A percentile compares a stretch with the other conserved stretches of the same genome.
phyloP scores from a whole-genome alignment of 2,797 vertebrate species.

The Tragopan temminckii region DNA sequence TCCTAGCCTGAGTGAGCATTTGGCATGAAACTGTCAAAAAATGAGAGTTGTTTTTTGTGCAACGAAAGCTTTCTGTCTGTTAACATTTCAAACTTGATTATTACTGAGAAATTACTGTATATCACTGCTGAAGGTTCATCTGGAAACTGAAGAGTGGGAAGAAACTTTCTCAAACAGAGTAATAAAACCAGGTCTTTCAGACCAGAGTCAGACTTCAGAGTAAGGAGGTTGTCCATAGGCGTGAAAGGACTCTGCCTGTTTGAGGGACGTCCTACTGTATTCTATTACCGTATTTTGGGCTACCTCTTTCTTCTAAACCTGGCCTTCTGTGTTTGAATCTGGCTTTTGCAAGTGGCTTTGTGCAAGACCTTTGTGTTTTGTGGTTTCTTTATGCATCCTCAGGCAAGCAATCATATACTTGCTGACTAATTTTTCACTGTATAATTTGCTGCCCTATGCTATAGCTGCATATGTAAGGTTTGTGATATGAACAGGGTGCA shows the following conservation, averaged over 20 bases:
- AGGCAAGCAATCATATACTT: background rate
- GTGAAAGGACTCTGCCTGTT: background rate
- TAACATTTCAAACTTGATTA: background rate
- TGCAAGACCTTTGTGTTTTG: background rate
- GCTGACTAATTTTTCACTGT: background rate
- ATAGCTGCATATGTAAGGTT: background rate
- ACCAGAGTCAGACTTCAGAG: background rate
- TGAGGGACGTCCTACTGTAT: background rate
- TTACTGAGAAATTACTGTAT: background rate
- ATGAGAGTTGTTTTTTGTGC: background rate
- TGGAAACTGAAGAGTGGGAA: background rate
- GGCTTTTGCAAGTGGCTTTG: background rate
- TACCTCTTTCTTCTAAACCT: background rate
- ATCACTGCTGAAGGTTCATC: background rate
- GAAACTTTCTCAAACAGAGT: background rate
- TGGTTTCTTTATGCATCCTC: background rate
- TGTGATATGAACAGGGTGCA: fast-evolving
- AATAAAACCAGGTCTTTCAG: background rate
- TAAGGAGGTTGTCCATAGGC: background rate
- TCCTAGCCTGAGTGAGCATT: fast-evolving
- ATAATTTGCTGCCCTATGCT: background rate
- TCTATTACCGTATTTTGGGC: background rate
- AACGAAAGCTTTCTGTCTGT: background rate
- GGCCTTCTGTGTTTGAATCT: background rate
- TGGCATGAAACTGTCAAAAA: background rate